Base-by-base conservation (phyloP, 2,797 vertebrate genomes). In the Linurgus olivaceus region DNA sequence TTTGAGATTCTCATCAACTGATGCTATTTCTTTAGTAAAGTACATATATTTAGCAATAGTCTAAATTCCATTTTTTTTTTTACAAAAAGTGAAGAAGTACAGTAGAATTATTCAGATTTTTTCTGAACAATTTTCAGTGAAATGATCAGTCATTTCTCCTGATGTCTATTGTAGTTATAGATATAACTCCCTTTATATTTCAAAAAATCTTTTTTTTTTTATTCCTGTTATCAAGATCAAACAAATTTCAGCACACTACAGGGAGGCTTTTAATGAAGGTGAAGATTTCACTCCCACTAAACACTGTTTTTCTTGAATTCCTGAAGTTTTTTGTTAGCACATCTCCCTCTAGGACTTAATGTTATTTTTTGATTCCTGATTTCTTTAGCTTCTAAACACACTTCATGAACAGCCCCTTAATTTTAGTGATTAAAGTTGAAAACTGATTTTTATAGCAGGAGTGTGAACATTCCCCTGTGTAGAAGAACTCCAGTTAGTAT, bases 371-470 rank as follows among this genome's bases (percentile, higher is more conserved):
- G 2, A 14, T 59, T 75, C 35, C 57, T 57, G 29, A 62, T 70
- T 57, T 86, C 18, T 94, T 35, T 16, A 17, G 5, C 45, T 82
- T 71, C 29, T 80, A 71, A 78, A 8, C 9, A 15, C 31, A 20
- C 5, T 42, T 73, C 15, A 55, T 11, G 5, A 40, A 81, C 2
- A 29, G 9, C 4, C 25, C 21, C 7, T 44, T 63, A 31, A 55
- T 63, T 81, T 67, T 17, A 57, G 54, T 61, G 24, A 44, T 61
- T 72, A n/a, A n/a, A 54, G 26, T 14, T 50, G 16, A 72, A 91
- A 91, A 72, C 4, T 63, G 33, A 0, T 42, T 85, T 67, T 48
- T 21, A 6, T 52, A 44, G n/a, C 0, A 0, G 31, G 8, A 75
- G 10, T 48, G 17, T 63, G 63, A 75, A 57, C 21, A 24, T 7